Evolutionary conservation across 2,888 invertebrate species (phyloP), one percentile per base, ranked within the genome.

Genomic region (Drosophila buzzatii): DNA sequence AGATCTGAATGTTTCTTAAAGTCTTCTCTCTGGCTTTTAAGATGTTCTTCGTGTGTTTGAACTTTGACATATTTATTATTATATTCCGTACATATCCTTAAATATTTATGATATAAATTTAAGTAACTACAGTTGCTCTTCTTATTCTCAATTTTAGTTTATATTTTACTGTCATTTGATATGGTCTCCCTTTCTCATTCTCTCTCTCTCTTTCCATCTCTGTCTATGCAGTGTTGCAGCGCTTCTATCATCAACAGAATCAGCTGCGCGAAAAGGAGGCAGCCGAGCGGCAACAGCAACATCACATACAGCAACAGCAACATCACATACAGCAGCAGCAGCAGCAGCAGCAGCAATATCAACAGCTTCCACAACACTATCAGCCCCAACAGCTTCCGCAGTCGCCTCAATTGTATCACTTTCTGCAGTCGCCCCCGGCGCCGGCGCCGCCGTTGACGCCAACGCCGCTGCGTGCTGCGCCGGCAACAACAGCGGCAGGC

Each of bases 191-290:
- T 58, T 0, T 33, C 16, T 58, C 2, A 7, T 6, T 47, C 8
- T 39, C n/a, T 33, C 14, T 39, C 7, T 12, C 18, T 8, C 2
- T 20, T 3, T 45, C 2, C 23, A 6, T 45, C 16, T 12, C 27
- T 14, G 6, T n/a, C 4, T 14, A 47, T 75, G n/a, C 55, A 92
- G 96, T 96, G 69, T 93, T 96, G 80, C 96, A 96, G 91, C 94
- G 96, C 91, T 96, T 96, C 91, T 96, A 96, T 90, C 96, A 96
- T 92, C 96, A 96, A 91, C 96, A 95, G 90, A 96, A 96, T 90
- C 96, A 96, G 92, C 93, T 94, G 80, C 94, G 96, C 74, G 94
- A 96, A 79, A 95, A 91, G 70, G 93, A 93, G 77, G 75, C 90
- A 16, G 92, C 91, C 6, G 92, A 92, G 79, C 85, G 91, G 37